Conservation (phyloP, 2,888 invertebrate genomes). For the Aspidiotus rigidus region DNA sequence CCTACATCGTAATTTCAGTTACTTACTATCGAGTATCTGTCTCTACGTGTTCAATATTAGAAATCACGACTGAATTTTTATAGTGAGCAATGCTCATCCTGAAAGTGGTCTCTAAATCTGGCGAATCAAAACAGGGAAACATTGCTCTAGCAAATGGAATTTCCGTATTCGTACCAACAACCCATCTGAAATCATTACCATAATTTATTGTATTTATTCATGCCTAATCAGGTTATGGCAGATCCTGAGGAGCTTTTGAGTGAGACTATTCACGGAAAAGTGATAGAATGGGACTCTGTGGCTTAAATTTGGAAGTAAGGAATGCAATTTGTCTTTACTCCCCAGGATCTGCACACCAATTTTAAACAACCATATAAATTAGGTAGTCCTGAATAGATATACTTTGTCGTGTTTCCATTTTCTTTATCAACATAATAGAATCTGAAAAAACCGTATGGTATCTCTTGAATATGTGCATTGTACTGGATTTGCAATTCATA, state of each 20-base stretch:
- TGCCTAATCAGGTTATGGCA: no score
- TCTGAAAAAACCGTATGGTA: constrained; percentile 22
- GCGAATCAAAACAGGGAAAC: constrained; percentile 29
- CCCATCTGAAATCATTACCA: constrained; percentile 3
- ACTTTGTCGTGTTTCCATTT: neutral
- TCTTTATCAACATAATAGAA: neutral
- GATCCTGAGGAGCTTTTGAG: no score
- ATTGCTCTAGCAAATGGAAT: constrained; percentile 24
- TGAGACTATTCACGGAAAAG: no score
- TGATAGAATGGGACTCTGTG: no score
- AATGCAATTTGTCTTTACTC: no score
- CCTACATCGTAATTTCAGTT: neutral
- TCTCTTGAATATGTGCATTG: constrained; percentile 11
- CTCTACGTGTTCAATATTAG: constrained; percentile 7
- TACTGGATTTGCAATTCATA: constrained; percentile 21
- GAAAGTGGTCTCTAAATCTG: constrained; percentile 12
- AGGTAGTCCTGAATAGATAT: neutral
- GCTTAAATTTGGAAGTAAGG: no score
- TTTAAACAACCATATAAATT: neutral
- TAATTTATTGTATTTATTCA: no score
- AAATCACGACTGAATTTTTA: neutral
- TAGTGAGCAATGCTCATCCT: constrained; percentile 7
- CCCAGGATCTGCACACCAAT: no score
- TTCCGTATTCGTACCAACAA: constrained; percentile 26
- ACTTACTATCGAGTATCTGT: neutral